Evolutionary conservation across 2,113 vertebrate species (phyloP), one percentile per base, ranked within the genome.

Genomic region (Formicarius rufipectus): DNA sequence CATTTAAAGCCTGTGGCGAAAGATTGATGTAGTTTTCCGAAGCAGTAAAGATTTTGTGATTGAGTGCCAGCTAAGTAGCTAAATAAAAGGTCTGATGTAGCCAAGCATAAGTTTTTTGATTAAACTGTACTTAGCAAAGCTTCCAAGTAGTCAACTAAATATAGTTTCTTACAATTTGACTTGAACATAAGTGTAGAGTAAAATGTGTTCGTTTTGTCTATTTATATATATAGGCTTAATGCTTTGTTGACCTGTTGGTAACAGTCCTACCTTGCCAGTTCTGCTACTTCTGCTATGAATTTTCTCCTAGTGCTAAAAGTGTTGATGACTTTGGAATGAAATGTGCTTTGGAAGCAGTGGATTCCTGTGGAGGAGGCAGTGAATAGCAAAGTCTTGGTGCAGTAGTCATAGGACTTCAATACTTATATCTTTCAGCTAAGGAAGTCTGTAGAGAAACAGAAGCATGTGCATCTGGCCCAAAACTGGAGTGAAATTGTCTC

Each of bases 1-100:
- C 40, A 73, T 66, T 11, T 64, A 27, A 75, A 76, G 22, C 76
- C 31, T 73, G 31, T 73, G 23, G 31, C 25, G 42, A 76, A 75
- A 88, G 30, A 79, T 9, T 59, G 67, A 42, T 87, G 55, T 88
- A 16, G 45, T 83, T 85, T 94, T 94, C 72, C 86, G 67, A 83
- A 22, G 2, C 8, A 66, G 49, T 77, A 77, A 66, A 73, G 58
- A 58, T 77, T 82, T 64, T 87, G 52, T 79, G 53, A 44, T 64
- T 55, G 52, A 59, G 25, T 79, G 37, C 20, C 22, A 40, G 28
- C 33, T 92, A 73, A 87, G 59, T 62, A 85, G 67, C 42, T 92
- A 88, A 91, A 73, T 74, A 52, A 87, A 72, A 60, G 15, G 40
- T 91, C 14, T 49, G 16, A 64, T 40, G 23, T 64, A 92, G 27